These are phyloP conservation scores for Rhodeus uyekii DNA, from an alignment of 2,797 vertebrate genomes.

Conservation along the genomic window DNA sequence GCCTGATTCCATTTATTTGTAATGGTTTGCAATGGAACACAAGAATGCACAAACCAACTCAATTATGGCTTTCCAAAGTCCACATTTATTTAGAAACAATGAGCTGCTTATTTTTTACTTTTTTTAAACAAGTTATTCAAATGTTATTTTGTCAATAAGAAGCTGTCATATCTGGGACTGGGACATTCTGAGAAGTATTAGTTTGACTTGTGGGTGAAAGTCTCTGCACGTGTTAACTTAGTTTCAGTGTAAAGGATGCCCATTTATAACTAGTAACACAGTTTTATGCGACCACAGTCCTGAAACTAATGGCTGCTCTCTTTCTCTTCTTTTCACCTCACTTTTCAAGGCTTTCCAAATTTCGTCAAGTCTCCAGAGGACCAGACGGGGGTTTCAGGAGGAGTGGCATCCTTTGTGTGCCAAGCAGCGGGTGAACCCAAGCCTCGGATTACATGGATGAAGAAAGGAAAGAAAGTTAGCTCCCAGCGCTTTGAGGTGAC, in stretches of 20 bases:
- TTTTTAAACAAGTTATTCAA: not conserved
- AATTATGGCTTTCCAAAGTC: not conserved
- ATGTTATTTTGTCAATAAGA: not conserved
- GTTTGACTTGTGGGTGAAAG: constrained; percentile 41
- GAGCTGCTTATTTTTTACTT: too few species aligned
- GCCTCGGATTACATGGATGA: constrained; percentile 98
- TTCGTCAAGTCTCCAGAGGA: constrained; percentile 95
- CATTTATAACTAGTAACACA: constrained; percentile 52
- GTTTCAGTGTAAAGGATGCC: constrained; percentile 58
- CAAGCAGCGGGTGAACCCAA: constrained; percentile 94
- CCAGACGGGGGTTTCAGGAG: constrained; percentile 96
- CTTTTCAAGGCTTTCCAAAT: constrained; percentile 82
- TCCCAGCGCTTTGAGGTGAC: constrained; percentile 95
- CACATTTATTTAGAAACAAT: not conserved
- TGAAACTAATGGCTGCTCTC: constrained; percentile 40
- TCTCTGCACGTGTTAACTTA: constrained; percentile 61
- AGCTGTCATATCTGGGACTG: not conserved
- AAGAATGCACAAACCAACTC: not conserved
- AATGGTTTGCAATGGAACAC: too few species aligned
- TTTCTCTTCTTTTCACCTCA: not conserved
- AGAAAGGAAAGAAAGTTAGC: constrained; percentile 99
- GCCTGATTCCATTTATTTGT: not conserved
- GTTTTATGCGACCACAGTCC: constrained; percentile 18
- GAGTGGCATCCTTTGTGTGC: constrained; percentile 98
- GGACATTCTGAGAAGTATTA: constrained; percentile 43